Conservation (phyloP, 2,113 vertebrate species). For the Pseudopodoces humilis region DNA sequence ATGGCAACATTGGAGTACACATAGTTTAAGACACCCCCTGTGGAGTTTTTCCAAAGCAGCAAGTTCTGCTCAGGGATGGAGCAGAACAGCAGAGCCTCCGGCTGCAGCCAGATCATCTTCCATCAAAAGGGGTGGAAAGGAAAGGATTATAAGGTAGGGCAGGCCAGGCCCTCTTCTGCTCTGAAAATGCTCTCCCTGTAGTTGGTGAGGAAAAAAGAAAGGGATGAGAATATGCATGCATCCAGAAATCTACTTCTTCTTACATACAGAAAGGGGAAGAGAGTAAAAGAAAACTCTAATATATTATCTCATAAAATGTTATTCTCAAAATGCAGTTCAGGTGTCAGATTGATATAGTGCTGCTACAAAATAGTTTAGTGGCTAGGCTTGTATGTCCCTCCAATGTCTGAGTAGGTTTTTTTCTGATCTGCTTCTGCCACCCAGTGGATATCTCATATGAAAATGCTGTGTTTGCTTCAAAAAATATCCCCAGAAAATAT, state of each 20-base stretch:
- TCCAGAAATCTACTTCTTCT: background rate
- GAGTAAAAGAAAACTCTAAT: background rate
- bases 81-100: background rate
- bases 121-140: background rate
- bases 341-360: background rate
- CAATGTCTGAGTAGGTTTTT: background rate
- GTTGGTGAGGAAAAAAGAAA: background rate
- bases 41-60: background rate
- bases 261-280: background rate
- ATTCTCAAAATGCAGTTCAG: background rate
- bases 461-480: background rate
- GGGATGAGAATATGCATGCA: background rate
- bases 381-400: background rate
- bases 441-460: background rate
- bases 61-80: background rate
- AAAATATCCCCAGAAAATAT: background rate
- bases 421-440: slow-evolving; percentile 49
- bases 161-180: background rate
- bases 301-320: background rate
- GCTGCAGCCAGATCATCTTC: background rate
- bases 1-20: background rate
- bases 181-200: background rate
- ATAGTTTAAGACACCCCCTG: background rate
- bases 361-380: background rate
- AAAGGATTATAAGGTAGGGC: background rate